A percentile compares a stretch with the other conserved stretches of the same genome.
These are phyloP conservation scores for Neolamprologus ventralis DNA, from an alignment of 2,113 vertebrate genomes.

Conservation along the genomic window DNA sequence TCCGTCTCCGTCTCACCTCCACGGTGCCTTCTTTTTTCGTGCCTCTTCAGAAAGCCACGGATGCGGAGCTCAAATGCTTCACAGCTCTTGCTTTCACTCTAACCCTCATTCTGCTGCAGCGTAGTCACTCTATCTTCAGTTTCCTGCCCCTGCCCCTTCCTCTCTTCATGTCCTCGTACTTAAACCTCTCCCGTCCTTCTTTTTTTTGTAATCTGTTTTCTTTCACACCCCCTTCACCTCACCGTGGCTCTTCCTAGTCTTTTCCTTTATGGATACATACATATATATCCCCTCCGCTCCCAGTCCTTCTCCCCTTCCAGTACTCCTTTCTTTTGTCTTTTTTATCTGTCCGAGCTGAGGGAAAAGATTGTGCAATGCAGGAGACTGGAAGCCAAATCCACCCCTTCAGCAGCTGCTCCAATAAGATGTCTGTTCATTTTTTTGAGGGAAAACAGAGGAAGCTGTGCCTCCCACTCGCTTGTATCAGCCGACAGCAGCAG, in stretches of 20 bases:
- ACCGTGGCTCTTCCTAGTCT: background rate
- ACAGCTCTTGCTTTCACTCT: constrained; percentile 25
- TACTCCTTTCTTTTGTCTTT: background rate
- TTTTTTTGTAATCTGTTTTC: background rate
- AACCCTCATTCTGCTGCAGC: constrained; percentile 57
- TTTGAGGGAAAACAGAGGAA: constrained; percentile 10
- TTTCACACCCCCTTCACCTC: background rate
- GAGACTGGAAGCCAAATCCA: constrained; percentile 23
- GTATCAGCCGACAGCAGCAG: constrained; percentile 32
- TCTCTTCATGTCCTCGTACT: constrained; percentile 1
- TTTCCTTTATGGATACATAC: background rate
- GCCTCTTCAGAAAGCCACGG: constrained; percentile 34
- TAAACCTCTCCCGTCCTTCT: background rate
- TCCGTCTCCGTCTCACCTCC: constrained; percentile 56
- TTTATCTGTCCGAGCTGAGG: constrained; percentile 19
- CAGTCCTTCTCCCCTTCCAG: background rate
- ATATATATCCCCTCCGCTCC: background rate
- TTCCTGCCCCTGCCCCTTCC: background rate
- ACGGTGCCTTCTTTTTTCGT: constrained; percentile 26
- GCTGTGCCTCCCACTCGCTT: constrained; percentile 43
- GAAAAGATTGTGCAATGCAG: constrained; percentile 47
- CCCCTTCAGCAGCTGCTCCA: constrained; percentile 37
- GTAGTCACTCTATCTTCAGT: constrained; percentile 12
- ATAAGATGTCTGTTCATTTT: constrained; percentile 42
- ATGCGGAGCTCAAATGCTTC: constrained; percentile 34